Evolutionary conservation across 1,140 invertebrate genomes (phyloP), one percentile per base, ranked within the genome.

Genomic region (Drosophila bocki): DNA sequence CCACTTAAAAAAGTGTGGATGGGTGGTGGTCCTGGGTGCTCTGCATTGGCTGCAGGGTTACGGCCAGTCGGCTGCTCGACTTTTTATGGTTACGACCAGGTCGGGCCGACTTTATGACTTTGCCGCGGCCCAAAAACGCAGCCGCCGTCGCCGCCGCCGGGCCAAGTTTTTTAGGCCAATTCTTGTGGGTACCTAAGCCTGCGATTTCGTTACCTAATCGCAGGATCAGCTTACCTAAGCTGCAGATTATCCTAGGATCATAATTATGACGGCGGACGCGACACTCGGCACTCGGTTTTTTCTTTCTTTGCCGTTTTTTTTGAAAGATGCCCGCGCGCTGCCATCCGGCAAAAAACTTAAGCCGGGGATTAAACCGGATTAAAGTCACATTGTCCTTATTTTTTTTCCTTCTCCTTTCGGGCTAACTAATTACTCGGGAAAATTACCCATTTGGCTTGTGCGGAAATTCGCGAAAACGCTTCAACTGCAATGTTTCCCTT

Each of bases 231-330:
- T 79, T 85, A 90, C 85, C 85, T 90, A 90, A 90, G 86, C 85
- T 80, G 75, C 67, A 82, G 86, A 90, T 90, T 90, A 90, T 90
- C 85, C 85, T 90, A 90, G 85, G 85, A 90, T 90, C 86, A 90
- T 90, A 90, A 90, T 90, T 90, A 90, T 90, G 86, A 90, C 88
- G 75, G 82, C 53, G 63, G 85, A 75, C 85, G 80, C 80, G 84
- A 58, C 62, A 42, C 71, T 85, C 84, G 81, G 81, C 53, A 56
- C 76, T 79, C 83, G 50, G 56, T 78, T 78, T 84, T 67, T 65
- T 62, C 54, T 54, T 54, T 37, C 33, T 56, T 56, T 0, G 19
- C 12, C 9, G 17, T 53, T 19, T 53, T 54, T 57, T 51, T 45
- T 63, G 3, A 56, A 63, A 32, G 61, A 26, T 60, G 45, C 48